Percentiles rank a stretch among this genome's conserved stretches.
These are phyloP conservation scores for Siniperca undulata DNA, from an alignment of 2,797 vertebrate genomes.

Conservation along the genomic window DNA sequence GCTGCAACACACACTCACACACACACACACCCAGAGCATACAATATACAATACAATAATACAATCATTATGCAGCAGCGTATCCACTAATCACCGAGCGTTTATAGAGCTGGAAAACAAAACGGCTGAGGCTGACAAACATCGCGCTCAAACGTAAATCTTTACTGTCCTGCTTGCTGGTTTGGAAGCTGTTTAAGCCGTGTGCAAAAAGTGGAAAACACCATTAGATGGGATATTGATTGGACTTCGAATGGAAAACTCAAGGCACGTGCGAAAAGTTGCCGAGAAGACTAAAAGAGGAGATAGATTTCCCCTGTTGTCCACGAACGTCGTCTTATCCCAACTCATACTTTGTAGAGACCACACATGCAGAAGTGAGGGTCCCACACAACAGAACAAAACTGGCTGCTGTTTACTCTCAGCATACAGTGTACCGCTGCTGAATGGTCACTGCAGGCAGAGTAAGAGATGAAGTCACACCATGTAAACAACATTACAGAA, in stretches of 20 bases:
- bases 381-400: conserved; percentile 35
- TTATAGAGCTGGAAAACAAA: conserved; percentile 29
- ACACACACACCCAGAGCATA: background rate
- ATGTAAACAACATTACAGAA: conserved; percentile 6
- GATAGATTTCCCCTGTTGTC: conserved; percentile 23
- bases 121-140: conserved; percentile 51
- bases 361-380: conserved; percentile 45
- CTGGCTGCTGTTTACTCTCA: background rate
- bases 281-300: conserved; percentile 21
- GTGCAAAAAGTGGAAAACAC: conserved; percentile 23
- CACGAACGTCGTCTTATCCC: background rate
- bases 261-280: conserved; percentile 28
- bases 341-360: conserved; percentile 16
- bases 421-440: background rate
- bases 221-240: conserved; percentile 49
- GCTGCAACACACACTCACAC: background rate
- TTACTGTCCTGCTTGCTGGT: background rate
- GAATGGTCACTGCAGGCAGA: background rate
- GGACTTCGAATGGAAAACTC: background rate
- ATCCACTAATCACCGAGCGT: conserved; percentile 58
- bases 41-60: conserved; percentile 4
- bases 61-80: conserved; percentile 42
- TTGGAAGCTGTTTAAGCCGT: conserved; percentile 18
- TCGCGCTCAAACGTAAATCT: conserved; percentile 15
- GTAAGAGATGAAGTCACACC: background rate